Percentiles rank a stretch among this genome's conserved stretches.
Conservation (phyloP, 2,113 vertebrate species). For the Chloropsis cyanopogon region DNA sequence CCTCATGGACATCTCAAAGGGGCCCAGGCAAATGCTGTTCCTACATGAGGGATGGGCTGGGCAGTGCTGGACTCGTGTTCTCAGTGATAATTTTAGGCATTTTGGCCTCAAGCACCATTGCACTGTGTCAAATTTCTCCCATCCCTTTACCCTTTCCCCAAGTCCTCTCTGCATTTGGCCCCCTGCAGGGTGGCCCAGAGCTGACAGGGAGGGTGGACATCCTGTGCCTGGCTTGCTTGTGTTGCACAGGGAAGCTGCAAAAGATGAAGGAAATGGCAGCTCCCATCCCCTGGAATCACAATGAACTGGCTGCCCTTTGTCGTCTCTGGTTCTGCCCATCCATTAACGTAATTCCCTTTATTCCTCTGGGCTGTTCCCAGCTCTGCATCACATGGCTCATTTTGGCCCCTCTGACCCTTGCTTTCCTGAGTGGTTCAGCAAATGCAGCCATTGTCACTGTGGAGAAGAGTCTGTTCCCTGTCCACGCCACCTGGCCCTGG, state of each 20-base stretch:
- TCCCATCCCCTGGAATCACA: neutral
- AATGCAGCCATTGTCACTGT: neutral
- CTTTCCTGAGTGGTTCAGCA: neutral
- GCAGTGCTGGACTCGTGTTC: neutral
- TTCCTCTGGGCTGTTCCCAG: neutral
- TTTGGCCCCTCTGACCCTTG: neutral
- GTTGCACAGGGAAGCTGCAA: neutral
- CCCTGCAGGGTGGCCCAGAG: neutral
- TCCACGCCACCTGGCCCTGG: neutral
- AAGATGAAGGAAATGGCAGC: neutral
- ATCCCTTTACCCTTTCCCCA: neutral
- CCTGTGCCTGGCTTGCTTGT: rapidly evolving
- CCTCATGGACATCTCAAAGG: neutral
- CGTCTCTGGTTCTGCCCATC: neutral
- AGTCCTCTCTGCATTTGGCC: neutral
- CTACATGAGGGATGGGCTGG: neutral
- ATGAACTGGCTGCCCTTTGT: neutral
- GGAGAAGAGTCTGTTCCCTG: neutral
- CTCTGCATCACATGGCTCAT: rapidly evolving
- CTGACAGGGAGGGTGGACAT: neutral
- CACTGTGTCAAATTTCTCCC: neutral
- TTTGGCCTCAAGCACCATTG: neutral
- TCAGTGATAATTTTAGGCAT: neutral
- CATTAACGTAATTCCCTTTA: neutral
- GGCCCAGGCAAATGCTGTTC: neutral